These are phyloP conservation scores for Cherax destructor DNA, from an alignment of 1,140 invertebrate genomes.

Conservation along the genomic window DNA sequence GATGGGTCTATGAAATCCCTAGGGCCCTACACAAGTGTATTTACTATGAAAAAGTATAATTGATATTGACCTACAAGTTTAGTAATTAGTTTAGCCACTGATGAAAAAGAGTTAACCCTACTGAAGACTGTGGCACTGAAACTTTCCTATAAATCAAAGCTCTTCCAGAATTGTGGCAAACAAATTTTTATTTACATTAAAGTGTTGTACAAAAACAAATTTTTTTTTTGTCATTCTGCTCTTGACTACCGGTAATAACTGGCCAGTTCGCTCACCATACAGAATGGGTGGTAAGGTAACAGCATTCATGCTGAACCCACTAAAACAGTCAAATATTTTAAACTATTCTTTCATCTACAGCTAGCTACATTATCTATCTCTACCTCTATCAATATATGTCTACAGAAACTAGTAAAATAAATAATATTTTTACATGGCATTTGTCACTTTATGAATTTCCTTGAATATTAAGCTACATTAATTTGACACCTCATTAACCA, in stretches of 20 bases:
- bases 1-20: not conserved
- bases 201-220: too few relatives aligned
- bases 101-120: not conserved
- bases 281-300: not conserved
- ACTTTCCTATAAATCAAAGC: not conserved
- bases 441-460: not conserved
- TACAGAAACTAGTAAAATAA: not conserved
- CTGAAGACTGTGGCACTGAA: slow-evolving; percentile 2
- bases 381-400: not conserved
- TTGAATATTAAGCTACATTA: slow-evolving; percentile 28
- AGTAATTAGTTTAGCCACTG: not conserved
- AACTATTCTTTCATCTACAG: not conserved
- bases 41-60: not conserved
- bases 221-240: not conserved
- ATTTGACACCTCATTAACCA: slow-evolving; percentile 15
- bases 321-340: not conserved
- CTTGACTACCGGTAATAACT: not conserved
- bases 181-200: slow-evolving; percentile 6
- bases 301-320: not conserved
- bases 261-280: not conserved
- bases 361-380: not conserved
- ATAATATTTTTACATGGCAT: not conserved
- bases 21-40: not conserved
- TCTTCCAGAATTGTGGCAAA: not conserved
- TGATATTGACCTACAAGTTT: not conserved